Conservation (phyloP, 1,140 invertebrate species). For the Apis laboriosa region DNA sequence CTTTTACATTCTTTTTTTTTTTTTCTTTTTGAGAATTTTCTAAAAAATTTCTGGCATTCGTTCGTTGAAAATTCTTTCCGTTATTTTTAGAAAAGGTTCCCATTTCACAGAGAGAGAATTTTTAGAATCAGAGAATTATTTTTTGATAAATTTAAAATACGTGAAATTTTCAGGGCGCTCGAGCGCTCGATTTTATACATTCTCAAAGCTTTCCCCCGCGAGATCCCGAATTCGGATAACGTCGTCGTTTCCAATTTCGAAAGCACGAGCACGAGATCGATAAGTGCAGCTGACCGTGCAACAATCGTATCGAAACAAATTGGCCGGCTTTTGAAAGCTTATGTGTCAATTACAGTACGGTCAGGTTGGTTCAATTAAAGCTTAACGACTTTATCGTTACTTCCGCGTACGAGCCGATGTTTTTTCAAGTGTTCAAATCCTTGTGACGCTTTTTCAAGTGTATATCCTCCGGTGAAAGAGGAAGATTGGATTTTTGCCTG, state of each 20-base stretch:
- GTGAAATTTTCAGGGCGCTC: background rate
- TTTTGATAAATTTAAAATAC: too few species aligned
- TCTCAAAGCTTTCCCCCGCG: too few species aligned
- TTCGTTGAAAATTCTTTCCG: background rate
- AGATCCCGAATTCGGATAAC: conserved; percentile 34
- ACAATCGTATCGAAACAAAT: conserved; percentile 60
- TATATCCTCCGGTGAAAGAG: background rate
- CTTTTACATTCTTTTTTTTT: too few species aligned
- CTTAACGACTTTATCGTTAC: conserved; percentile 46
- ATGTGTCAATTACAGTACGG: conserved; percentile 56
- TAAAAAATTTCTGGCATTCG: background rate
- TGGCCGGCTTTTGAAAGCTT: conserved; percentile 54
- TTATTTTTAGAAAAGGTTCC: background rate
- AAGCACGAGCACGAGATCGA: conserved; percentile 43
- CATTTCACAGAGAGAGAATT: background rate
- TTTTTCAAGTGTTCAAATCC: conserved; percentile 34
- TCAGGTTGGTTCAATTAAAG: conserved; percentile 53
- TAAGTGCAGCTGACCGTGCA: conserved; percentile 51
- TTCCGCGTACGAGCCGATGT: conserved; percentile 28
- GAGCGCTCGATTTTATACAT: background rate
- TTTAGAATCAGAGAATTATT: background rate
- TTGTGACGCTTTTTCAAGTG: background rate
- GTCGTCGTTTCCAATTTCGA: conserved; percentile 28
- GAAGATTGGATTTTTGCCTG: background rate
- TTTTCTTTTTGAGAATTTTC: background rate